These are phyloP conservation scores for Regulus satrapa DNA, from an alignment of 2,113 vertebrate species.

Conservation along the genomic window DNA sequence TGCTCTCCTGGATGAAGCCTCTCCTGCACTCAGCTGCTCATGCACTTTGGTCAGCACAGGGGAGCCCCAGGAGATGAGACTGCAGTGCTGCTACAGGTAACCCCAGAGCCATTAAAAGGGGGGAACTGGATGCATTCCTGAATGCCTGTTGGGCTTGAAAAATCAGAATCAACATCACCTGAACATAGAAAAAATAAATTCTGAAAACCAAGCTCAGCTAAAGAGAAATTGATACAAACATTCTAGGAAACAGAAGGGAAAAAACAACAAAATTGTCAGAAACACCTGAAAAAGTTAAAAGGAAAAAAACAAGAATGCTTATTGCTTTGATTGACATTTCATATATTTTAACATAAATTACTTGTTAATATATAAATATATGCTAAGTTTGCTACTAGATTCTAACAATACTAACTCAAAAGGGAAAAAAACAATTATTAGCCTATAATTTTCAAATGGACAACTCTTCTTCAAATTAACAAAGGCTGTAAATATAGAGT, in stretches of 20 bases:
- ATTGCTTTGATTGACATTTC: background rate
- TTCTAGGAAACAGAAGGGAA: background rate
- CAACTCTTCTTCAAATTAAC: background rate
- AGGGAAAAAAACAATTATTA: background rate
- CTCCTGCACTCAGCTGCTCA: background rate
- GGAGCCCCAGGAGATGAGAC: background rate
- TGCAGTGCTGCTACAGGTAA: background rate
- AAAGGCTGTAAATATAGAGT: background rate
- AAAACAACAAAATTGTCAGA: background rate
- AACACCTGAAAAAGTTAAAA: background rate
- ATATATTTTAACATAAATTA: background rate
- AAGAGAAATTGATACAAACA: background rate
- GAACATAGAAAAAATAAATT: background rate
- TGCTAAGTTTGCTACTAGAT: background rate
- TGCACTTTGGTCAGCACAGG: background rate
- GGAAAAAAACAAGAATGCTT: background rate
- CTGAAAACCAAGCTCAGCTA: background rate
- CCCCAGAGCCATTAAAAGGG: background rate
- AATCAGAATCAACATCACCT: background rate
- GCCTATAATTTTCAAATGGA: background rate
- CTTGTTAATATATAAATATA: background rate
- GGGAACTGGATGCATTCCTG: background rate
- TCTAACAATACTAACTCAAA: background rate
- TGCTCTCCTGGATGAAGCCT: background rate
- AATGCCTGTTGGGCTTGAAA: background rate